A percentile compares a stretch with the other conserved stretches of the same genome.
Evolutionary conservation across 2,797 vertebrate genomes (phyloP).

Genomic region (Gallinago nigripennis): DNA sequence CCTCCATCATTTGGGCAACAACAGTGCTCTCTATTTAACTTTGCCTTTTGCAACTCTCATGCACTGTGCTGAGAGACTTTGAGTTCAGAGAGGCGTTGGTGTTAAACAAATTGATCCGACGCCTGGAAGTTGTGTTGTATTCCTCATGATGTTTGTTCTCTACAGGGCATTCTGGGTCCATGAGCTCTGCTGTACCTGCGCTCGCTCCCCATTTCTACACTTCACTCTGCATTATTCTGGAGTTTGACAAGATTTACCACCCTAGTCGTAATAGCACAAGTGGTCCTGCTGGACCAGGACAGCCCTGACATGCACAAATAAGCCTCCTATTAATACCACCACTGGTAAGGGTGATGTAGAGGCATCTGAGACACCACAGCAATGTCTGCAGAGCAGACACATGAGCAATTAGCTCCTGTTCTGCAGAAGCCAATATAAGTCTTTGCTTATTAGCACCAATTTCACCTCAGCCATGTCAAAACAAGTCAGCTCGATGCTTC

Average conservation of each 20-base stretch:
- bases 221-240: neutral
- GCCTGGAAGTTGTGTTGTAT: neutral
- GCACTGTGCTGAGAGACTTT: neutral
- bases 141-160: neutral
- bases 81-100: neutral
- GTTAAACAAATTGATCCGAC: rapidly evolving
- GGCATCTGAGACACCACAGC: neutral
- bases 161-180: rapidly evolving
- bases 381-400: neutral
- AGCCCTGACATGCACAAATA: rapidly evolving
- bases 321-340: no score
- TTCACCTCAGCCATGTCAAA: neutral
- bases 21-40: neutral
- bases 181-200: neutral
- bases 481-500: neutral
- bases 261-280: rapidly evolving
- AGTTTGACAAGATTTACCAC: neutral
- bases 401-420: neutral
- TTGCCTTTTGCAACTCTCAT: neutral
- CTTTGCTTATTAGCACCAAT: neutral
- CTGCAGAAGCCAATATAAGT: neutral
- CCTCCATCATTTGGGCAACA: neutral
- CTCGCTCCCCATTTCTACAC: neutral
- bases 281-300: neutral
- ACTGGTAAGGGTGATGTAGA: neutral